Evolutionary conservation across 2,113 vertebrate genomes (phyloP), one percentile per base, ranked within the genome.

Genomic region (Gadus chalcogrammus): DNA sequence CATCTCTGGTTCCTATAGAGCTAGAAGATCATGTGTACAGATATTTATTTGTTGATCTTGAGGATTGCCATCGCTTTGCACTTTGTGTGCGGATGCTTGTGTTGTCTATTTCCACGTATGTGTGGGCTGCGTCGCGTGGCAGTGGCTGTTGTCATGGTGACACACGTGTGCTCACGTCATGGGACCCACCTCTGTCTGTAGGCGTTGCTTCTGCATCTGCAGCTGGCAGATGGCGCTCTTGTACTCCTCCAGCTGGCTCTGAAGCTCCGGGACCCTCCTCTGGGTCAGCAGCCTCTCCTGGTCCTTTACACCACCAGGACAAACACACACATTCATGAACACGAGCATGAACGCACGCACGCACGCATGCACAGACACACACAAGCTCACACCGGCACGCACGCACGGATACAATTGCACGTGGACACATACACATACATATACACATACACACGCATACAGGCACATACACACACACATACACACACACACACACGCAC

Each of bases 211-310:
- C 83, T 98, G 95, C 0, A 82, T 82, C 79, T 97, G 94, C 11
- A 97, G 91, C 87, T 95, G 93, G 65, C 92, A 95, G 84, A 98
- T 90, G 80, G 93, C 87, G 75, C 90, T 94, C 90, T 92, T 95
- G 82, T 93, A 92, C 72, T 97, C 95, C 68, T 98, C 94, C 85
- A 98, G 87, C 81, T 97, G 95, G 70, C 78, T 90, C 80, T 92
- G 91, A 65, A 97, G 88, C 42, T 78, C 87, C 0, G 95, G 92
- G 4, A 94, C 89, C 74, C 91, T 92, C 78, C 89, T 92, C 82
- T 97, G 94, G 0, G 93, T 92, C 76, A 95, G 72, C 75, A 95
- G 79, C 82, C 91, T 94, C 90, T 97, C 95, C 89, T 97, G 87
- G 55, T 91, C 91, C 91, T 91, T 66, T 1, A 79, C 48, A 81